phyloP scores from a whole-genome alignment of 2,888 invertebrate species.

The Conops quadrifasciatus region DNA sequence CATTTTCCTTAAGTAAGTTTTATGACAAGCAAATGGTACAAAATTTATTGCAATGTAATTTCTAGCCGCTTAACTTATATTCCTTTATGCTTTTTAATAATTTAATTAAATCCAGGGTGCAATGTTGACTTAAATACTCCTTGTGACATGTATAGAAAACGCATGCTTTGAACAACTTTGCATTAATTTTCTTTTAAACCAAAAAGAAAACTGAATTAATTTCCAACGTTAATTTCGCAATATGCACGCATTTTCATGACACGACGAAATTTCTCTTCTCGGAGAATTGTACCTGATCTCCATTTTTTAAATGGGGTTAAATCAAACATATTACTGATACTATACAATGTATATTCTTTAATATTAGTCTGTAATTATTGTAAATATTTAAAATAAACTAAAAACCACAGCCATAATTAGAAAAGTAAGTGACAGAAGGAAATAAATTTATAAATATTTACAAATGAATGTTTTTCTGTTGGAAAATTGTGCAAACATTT shows the following conservation, averaged over 20 bases:
- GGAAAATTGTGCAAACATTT: too few species aligned
- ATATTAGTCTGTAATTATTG: conserved; percentile 1
- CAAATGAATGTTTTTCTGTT: too few species aligned
- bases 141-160: too few species aligned
- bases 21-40: not conserved
- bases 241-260: not conserved
- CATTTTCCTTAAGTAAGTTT: not conserved
- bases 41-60: not conserved
- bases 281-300: conserved; percentile 37
- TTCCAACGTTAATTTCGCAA: not conserved
- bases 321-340: conserved; percentile 11
- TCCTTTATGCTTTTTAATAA: not conserved
- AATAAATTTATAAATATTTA: too few species aligned
- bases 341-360: too few species aligned
- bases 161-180: too few species aligned
- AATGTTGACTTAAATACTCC: not conserved
- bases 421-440: too few species aligned
- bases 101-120: not conserved
- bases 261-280: conserved; percentile 5
- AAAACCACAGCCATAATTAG: too few species aligned
- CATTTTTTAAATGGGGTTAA: conserved; percentile 7
- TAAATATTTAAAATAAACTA: not conserved
- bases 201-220: too few species aligned
- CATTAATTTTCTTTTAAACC: too few species aligned
- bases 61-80: not conserved